Evolutionary conservation across 2,888 invertebrate genomes (phyloP), one percentile per base, ranked within the genome.

Genomic region (Axea sp.): DNA sequence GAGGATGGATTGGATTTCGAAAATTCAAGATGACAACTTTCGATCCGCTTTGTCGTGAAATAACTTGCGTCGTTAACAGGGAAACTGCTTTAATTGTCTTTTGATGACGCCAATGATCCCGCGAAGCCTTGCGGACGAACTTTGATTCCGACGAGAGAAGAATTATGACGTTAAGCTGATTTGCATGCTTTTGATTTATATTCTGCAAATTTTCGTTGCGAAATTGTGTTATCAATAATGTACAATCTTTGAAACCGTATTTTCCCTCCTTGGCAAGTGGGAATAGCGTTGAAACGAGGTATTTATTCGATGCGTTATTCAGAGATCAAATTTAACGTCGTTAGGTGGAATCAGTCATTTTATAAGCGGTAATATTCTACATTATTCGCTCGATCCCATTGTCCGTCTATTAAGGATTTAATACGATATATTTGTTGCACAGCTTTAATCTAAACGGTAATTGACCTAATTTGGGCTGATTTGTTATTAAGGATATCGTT

Each of bases 401-500:
- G 15, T 47, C 55, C 30, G 47, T 11, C 47, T 53, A 35, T 65
- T 39, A 39, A 53, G 39, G 31, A 14, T n/a, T 53, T 15, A 22
- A 9, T 37, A 14, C 14, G 12, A 5, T 45, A 12, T 37, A 35
- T 65, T 65, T 55, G 55, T 65, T 65, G 43, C 30, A 65, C 14
- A 47, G 31, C 17, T 31, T 39, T 55, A 55, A 65, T 65, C 45
- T 22, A 9, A 45, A 39, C 47, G 57, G 39, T 33, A 47, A 49
- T 67, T 57, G 39, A 67, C 57, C 57, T 49, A 41, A 30, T 49
- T 67, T 41, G 8, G 19, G 37, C 35, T 55, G 57, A 67, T 57
- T 67, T 57, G 67, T 53, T 64, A 64, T 64, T 64, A 64, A 64
- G 43, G 64, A 43, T 64, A 51, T 43, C 35, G 43, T 57, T 67